Percentiles rank a stretch among this genome's conserved stretches.
phyloP scores from a whole-genome alignment of 2,797 vertebrate genomes.

The Atherinosoma microstoma region DNA sequence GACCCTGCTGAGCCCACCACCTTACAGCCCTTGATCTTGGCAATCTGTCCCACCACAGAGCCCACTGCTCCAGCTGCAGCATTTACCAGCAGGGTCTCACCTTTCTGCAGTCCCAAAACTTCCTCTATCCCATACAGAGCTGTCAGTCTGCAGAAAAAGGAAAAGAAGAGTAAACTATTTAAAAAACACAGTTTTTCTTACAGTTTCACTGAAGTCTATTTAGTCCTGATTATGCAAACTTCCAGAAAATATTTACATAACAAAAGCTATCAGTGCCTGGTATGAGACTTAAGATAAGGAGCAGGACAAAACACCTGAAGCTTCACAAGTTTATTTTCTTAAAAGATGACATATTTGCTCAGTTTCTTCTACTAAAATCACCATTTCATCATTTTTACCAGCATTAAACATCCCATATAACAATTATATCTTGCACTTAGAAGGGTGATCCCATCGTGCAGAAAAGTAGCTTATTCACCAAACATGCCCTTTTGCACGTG shows the following conservation, averaged over 20 bases:
- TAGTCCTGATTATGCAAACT: conserved; percentile 3
- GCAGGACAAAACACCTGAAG: too few relatives aligned
- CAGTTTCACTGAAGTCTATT: neutral
- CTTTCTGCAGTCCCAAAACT: conserved; percentile 85
- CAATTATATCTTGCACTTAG: too few relatives aligned
- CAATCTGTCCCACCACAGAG: conserved; percentile 89
- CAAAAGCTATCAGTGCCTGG: too few relatives aligned
- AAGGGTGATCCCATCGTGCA: too few relatives aligned
- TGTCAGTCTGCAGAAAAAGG: conserved; percentile 82
- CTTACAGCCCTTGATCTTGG: conserved; percentile 92
- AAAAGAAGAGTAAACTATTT: neutral
- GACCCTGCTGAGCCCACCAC: conserved; percentile 91
- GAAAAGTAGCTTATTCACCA: too few relatives aligned
- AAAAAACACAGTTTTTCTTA: neutral
- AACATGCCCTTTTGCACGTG: too few relatives aligned
- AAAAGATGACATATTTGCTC: too few relatives aligned
- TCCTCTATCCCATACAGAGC: conserved; percentile 91
- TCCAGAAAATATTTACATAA: conserved; percentile 4
- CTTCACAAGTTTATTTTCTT: too few relatives aligned
- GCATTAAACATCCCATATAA: too few relatives aligned
- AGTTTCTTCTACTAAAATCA: too few relatives aligned
- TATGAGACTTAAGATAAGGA: too few relatives aligned
- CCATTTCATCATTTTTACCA: too few relatives aligned
- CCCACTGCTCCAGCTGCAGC: conserved; percentile 93
- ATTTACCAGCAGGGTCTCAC: conserved; percentile 90